Evolutionary conservation across 2,888 invertebrate species (phyloP).

Genomic region (Drosophila nr. perissopoda): DNA sequence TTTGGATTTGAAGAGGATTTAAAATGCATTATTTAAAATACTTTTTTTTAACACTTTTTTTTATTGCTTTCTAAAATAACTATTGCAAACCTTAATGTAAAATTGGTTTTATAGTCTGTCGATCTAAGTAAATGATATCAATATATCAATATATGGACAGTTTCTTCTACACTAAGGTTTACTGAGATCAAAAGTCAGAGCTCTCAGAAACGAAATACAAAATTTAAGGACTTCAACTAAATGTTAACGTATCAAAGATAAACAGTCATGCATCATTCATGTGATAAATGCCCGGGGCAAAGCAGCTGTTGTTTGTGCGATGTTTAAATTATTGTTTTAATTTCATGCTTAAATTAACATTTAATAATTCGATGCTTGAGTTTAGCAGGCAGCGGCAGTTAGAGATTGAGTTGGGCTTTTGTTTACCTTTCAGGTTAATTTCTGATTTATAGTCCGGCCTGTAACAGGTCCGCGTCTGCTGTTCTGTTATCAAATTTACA

Average conservation of each 20-base stretch:
- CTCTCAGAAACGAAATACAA: background rate
- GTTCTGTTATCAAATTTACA: slow-evolving; percentile 71
- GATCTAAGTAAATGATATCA: background rate
- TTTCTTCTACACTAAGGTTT: background rate
- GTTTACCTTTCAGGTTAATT: slow-evolving; percentile 52
- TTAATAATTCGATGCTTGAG: slow-evolving; percentile 67
- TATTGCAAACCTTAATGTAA: background rate
- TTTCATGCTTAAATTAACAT: slow-evolving; percentile 83
- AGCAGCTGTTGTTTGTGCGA: slow-evolving; percentile 32
- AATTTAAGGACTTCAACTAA: background rate
- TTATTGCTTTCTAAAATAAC: background rate
- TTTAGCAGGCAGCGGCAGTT: slow-evolving; percentile 13
- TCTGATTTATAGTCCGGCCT: slow-evolving; percentile 13
- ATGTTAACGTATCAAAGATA: background rate
- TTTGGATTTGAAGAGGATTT: background rate
- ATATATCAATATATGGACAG: background rate
- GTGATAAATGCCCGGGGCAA: slow-evolving; percentile 9
- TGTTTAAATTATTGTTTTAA: slow-evolving; percentile 77
- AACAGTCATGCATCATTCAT: slow-evolving; percentile 36
- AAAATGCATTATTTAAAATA: background rate
- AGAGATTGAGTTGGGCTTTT: slow-evolving; percentile 23
- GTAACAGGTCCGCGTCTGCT: slow-evolving; percentile 14
- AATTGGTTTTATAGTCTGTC: background rate
- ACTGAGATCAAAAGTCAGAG: background rate
- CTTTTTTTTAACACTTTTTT: background rate